Evolutionary conservation across 2,888 invertebrate genomes (phyloP).

Genomic region (Monochamus alternatus): DNA sequence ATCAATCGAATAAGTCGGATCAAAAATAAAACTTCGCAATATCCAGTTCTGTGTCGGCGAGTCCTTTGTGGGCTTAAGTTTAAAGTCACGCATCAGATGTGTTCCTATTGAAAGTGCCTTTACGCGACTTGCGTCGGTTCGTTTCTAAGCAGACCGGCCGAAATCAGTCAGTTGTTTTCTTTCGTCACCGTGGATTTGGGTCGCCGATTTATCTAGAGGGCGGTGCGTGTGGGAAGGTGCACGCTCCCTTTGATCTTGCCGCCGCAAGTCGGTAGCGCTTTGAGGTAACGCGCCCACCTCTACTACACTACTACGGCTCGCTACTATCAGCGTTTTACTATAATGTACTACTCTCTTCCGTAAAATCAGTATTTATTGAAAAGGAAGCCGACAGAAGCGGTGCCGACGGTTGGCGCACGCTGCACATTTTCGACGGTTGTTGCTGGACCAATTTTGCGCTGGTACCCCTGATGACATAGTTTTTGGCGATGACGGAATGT

Average conservation of each 20-base stretch:
- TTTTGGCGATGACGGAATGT: neutral
- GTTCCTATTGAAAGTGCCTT: conserved; percentile 47
- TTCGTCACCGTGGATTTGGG: conserved; percentile 62
- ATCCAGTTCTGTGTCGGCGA: conserved; percentile 59
- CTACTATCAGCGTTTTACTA: conserved; percentile 49
- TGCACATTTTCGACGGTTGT: conserved; percentile 45
- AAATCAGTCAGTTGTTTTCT: conserved; percentile 59
- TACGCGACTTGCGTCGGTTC: conserved; percentile 30
- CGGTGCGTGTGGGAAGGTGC: conserved; percentile 64
- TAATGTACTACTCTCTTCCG: conserved; percentile 54
- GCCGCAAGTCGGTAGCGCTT: conserved; percentile 51
- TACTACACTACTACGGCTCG: conserved; percentile 35
- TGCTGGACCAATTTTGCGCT: conserved; percentile 44
- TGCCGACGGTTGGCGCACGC: conserved; percentile 47
- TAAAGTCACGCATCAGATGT: conserved; percentile 65
- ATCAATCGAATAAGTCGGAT: conserved; percentile 62
- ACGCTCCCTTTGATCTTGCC: conserved; percentile 64
- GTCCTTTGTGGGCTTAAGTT: conserved; percentile 63
- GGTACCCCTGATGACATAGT: neutral
- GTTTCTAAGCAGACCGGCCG: conserved; percentile 42
- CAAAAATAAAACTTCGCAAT: conserved; percentile 64
- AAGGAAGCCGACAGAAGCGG: conserved; percentile 45
- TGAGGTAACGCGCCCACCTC: conserved; percentile 47
- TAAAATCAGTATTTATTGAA: conserved; percentile 53
- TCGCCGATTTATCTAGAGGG: conserved; percentile 60